Base-by-base conservation (phyloP, 2,113 vertebrate genomes). In the Upupa epops region DNA sequence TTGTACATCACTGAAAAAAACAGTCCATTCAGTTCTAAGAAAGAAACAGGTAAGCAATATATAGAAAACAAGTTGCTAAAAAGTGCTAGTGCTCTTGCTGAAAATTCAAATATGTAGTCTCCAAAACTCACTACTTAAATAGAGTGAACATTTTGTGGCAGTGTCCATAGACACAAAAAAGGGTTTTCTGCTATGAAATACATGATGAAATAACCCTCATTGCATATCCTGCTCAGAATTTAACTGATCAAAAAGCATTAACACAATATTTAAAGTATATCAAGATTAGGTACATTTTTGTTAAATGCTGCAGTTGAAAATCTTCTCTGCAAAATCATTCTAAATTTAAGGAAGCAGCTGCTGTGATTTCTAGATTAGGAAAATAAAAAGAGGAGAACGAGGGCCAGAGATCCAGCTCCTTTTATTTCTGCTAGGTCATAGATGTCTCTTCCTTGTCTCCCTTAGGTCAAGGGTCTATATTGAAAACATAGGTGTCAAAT, bases 41-140 rank as follows among this genome's bases (percentile, higher is more conserved):
- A n/a, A 56, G 77, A 96, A 85, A 77, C 36, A 56, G 32, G 5
- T 12, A 74, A 59, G 9, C 49, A 88, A 54, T 61, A 26, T 52
- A 37, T 31, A 88, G 58, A 90, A 93, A 90, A 20, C 45, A 87
- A 32, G 45, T 37, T 90, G 56, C 80, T 78, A 60, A 92, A n/a
- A 37, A 90, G 32, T 24, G 14, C 11, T 68, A 15, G 29, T 78
- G n/a, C 25, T 90, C 25, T 75, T 93, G 21, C 31, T 86, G 46
- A 61, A 63, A 92, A 49, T 79, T 92, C 75, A 45, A 52, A 21
- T 36, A 16, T 6, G 5, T 78, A 52, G 32, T 82, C 68, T 45
- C 42, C 22, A 52, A 85, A 94, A 55, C 4, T 28, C 21, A 58
- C 28, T 63, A 89, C 40, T 0, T 40, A 29, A 14, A 3, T 17